phyloP scores from a whole-genome alignment of 2,888 invertebrate genomes.

The Hartigia nigra region DNA sequence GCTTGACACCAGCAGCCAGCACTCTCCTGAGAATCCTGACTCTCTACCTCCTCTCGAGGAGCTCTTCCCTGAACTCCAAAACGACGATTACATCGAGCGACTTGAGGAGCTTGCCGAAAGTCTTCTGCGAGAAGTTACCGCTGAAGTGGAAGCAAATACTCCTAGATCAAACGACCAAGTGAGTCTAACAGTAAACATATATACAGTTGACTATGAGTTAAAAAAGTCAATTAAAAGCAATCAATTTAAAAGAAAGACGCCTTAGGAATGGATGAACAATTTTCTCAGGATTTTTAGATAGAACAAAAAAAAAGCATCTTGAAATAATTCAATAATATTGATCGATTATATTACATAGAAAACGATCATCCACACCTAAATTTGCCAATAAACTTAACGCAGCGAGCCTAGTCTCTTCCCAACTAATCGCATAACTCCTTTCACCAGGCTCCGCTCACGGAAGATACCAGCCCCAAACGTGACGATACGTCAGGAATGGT shows the following conservation, averaged over 20 bases:
- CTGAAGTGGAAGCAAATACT: conserved; percentile 78
- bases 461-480: conserved; percentile 67
- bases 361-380: neutral
- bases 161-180: conserved; percentile 76
- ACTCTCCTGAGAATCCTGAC: conserved; percentile 79
- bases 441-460: conserved; percentile 57
- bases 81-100: conserved; percentile 77
- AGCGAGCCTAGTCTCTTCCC: conserved; percentile 19
- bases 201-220: neutral
- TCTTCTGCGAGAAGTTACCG: conserved; percentile 81
- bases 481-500: conserved; percentile 78
- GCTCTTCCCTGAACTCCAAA: conserved; percentile 83
- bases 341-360: neutral
- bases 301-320: neutral
- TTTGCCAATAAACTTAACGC: neutral
- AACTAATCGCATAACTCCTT: conserved; percentile 23
- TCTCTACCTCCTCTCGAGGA: conserved; percentile 86
- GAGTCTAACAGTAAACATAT: conserved; percentile 52
- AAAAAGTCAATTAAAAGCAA: neutral
- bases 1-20: conserved; percentile 53
- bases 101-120: conserved; percentile 87
- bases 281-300: neutral
- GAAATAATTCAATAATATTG: neutral
- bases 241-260: neutral
- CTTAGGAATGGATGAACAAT: neutral